Evolutionary conservation across 2,797 vertebrate species (phyloP).

Genomic region (Fratercula arctica): DNA sequence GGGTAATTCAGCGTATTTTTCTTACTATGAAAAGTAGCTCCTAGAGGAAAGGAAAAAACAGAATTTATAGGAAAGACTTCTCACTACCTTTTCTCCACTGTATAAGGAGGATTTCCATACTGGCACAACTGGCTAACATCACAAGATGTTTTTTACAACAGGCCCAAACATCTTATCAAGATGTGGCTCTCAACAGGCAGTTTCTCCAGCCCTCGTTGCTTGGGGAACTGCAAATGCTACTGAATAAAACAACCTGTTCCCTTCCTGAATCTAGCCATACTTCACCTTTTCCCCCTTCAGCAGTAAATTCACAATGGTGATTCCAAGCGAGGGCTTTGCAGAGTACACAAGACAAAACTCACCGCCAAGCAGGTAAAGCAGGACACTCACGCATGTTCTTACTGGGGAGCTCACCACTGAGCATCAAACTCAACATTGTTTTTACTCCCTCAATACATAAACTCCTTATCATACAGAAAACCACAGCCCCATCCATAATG

Average conservation of each 20-base stretch:
- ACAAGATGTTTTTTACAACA: background rate
- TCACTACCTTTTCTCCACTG: background rate
- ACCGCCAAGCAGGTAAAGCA: background rate
- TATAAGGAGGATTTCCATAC: background rate
- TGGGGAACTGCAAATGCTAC: background rate
- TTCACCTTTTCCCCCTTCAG: background rate
- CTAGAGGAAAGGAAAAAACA: background rate
- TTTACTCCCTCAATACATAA: background rate
- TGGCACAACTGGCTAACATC: background rate
- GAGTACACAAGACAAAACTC: background rate
- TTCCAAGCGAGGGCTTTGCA: background rate
- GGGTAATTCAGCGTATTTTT: background rate
- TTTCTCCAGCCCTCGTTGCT: background rate
- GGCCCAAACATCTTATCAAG: background rate
- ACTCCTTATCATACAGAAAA: background rate
- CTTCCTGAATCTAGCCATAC: background rate
- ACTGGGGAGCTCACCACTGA: background rate
- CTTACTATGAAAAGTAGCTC: background rate
- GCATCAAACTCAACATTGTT: background rate
- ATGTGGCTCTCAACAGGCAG: background rate
- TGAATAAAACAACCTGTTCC: background rate
- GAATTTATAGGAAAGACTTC: background rate
- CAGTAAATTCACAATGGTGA: background rate
- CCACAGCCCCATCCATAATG: background rate
- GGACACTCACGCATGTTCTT: background rate